Conservation (phyloP, 2,888 invertebrate species). For the Synergus laeviventris region DNA sequence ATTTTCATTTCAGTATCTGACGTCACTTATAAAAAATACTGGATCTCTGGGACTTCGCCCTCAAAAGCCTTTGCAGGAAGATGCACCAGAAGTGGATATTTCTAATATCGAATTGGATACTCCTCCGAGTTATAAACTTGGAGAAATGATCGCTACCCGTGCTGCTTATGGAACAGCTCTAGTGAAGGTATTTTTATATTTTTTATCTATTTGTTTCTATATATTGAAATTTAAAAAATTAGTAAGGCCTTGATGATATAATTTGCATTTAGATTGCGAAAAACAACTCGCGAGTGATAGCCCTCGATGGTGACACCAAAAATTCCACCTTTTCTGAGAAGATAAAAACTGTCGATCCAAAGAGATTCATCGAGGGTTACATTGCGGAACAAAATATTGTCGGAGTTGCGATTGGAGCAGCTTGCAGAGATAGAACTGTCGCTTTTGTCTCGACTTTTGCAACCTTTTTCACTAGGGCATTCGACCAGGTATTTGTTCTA, state of each 20-base stretch:
- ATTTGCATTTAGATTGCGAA: slow-evolving; percentile 75
- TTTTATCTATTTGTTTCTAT: neutral
- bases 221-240: neutral
- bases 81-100: slow-evolving; percentile 86
- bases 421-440: slow-evolving; percentile 93
- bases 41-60: slow-evolving; percentile 81
- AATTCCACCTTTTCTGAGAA: slow-evolving; percentile 98
- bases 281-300: slow-evolving; percentile 86
- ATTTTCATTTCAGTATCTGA: slow-evolving; percentile 78
- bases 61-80: slow-evolving; percentile 80
- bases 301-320: slow-evolving; percentile 98
- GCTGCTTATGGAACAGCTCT: slow-evolving; percentile 96
- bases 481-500: slow-evolving; percentile 87
- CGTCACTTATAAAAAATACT: slow-evolving; percentile 82
- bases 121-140: slow-evolving; percentile 89
- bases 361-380: slow-evolving; percentile 96
- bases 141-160: slow-evolving; percentile 90
- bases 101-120: slow-evolving; percentile 84
- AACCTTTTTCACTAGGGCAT: slow-evolving; percentile 96
- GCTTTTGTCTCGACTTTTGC: slow-evolving; percentile 98
- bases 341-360: slow-evolving; percentile 84
- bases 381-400: slow-evolving; percentile 99
- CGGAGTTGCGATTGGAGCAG: slow-evolving; percentile 96
- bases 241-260: neutral
- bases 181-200: slow-evolving; percentile 82